Base-by-base conservation (phyloP, 2,797 vertebrate genomes). In the Chromis chromis region DNA sequence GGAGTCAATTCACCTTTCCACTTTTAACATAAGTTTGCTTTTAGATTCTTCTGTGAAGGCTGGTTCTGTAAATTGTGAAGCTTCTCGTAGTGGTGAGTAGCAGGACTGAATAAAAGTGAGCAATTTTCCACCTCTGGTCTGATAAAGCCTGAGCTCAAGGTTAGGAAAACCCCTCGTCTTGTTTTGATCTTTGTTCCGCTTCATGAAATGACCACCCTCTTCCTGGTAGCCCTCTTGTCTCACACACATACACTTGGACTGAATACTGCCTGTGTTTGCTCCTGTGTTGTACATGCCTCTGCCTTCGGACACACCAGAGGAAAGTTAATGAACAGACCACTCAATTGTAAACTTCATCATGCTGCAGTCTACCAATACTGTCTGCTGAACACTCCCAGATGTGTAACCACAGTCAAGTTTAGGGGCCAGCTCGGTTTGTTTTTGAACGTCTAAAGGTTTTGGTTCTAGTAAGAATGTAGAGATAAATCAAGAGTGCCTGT, bases 321-420 rank as follows among this genome's bases (percentile, higher is more conserved):
- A 58, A 79, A 76, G 48, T 55, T 55, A 69, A 72, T 79, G 48
- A 81, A 53, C 66, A 61, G 16, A 44, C 49, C 46, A 76, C 28
- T 61, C 48, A 52, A 73, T 59, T 68, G 60, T 78, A 44, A 53
- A 54, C 44, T 25, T 17, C 42, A n/a, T 50, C 40, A 19, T 28
- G 16, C 31, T 40, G n/a, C 11, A 2, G 14, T 33, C 28, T 42
- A 6, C 44, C 7, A 24, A n/a, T 56, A 33, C 25, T 39, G 33
- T 40, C 56, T 50, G 71, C 58, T 53, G 14, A 61, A 66, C 58
- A 33, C 61, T 62, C 55, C 40, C 48, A 48, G 50, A 62, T 22
- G 25, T 62, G 40, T 16, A 22, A 40, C n/a, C 44, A 44, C 0
- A 3, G 61, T 74, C 67, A 54, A 31, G 63, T 70, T 81, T 12